Evolutionary conservation across 1,140 invertebrate species (phyloP), one percentile per base, ranked within the genome.

Genomic region (Trichogramma pretiosum): DNA sequence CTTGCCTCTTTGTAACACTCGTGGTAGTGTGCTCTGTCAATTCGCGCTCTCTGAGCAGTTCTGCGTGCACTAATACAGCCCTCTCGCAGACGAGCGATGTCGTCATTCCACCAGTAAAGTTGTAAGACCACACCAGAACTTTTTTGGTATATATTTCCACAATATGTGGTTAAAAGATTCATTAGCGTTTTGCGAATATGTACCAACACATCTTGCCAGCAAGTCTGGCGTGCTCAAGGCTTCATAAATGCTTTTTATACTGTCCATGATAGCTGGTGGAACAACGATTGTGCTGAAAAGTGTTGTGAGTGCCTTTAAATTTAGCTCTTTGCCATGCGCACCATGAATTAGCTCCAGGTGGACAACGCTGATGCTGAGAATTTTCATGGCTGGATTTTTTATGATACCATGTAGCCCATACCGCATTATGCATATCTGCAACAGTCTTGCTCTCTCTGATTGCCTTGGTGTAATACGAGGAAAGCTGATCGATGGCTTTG

Each of bases 351-450:
- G 37, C 37, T 40, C 50, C 56, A 22, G 42, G 13, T 11, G 53
- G 55, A 36, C 56, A 59, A 32, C 53, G 34, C 14, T 46, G 3
- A 35, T 59, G 56, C 32, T 46, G 40, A 13, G 54, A 56, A 14
- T 59, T 55, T 36, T 46, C 38, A 26, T 61, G 47, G 2, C 55
- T 59, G 8, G 59, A 59, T 36, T 50, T 46, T 40, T 52, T 54
- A 30, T 61, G 55, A 33, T 51, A 56, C 33, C 42, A 57, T n/a
- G 46, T 54, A 23, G 55, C 57, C 53, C 53, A 55, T 23, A 61
- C 53, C 22, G 48, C 52, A n/a, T 51, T 56, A 16, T 46, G 52
- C 59, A 61, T 59, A 16, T 51, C 44, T 32, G 43, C 47, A 18
- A 54, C 17, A 57, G 34, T 61, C 7, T 10, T 35, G 19, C 28